Conservation (phyloP, 1,140 invertebrate species). For the Drosophila guanche region DNA sequence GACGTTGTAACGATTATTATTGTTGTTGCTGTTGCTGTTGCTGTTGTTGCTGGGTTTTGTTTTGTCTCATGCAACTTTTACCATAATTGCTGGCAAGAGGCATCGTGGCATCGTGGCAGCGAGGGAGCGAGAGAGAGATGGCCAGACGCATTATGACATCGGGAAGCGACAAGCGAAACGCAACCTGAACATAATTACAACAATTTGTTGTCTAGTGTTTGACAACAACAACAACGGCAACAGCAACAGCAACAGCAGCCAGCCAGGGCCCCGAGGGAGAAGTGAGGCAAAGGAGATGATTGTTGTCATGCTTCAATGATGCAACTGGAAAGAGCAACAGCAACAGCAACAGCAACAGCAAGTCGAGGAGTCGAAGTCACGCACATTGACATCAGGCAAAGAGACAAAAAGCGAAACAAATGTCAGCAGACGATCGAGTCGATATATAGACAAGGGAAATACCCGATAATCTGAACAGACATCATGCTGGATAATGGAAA, state of each 20-base stretch:
- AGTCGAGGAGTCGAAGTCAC: conserved; percentile 40
- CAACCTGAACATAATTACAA: conserved; percentile 79
- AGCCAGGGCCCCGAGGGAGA: background rate
- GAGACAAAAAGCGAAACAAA: conserved; percentile 32
- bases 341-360: conserved; percentile 16
- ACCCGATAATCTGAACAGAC: background rate
- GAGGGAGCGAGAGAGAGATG: conserved; percentile 23
- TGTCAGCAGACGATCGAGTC: conserved; percentile 3
- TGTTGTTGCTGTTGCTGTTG: conserved; percentile 33
- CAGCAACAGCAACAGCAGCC: conserved; percentile 19
- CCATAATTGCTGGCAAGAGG: conserved; percentile 71
- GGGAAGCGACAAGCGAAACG: conserved; percentile 80
- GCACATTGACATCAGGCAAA: conserved; percentile 55
- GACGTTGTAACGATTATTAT: conserved; percentile 47
- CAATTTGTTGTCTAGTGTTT: conserved; percentile 81
- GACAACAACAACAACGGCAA: conserved; percentile 61
- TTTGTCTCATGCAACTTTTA: conserved; percentile 77
- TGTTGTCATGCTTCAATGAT: conserved; percentile 81
- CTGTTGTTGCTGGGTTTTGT: conserved; percentile 38
- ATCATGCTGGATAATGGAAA: no score
- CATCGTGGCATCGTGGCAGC: conserved; percentile 14
- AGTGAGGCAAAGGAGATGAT: conserved; percentile 45
- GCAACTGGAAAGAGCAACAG: conserved; percentile 60
- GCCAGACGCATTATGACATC: conserved; percentile 71
- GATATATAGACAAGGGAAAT: conserved; percentile 6